Base-by-base conservation (phyloP, 2,797 vertebrate species). In the Paramormyrops hopkinsi region DNA sequence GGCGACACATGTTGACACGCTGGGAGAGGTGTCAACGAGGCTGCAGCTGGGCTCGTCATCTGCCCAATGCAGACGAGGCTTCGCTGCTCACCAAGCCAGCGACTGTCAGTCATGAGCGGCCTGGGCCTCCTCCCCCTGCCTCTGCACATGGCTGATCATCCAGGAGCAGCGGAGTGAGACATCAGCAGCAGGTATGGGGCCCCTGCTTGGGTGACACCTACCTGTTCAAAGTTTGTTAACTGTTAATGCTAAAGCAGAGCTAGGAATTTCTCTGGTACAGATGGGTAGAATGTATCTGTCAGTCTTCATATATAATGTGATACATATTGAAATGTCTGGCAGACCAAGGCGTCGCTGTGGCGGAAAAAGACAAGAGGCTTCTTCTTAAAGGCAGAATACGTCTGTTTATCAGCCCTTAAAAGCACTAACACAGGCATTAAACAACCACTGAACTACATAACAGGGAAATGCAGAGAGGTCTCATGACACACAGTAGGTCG, bases 1-100 rank as follows among this genome's bases (percentile, higher is more conserved):
- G 59, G 46, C 91, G 86, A 90, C 89, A 90, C 88, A 85, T 89
- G 91, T 89, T 90, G 91, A 90, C 89, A 90, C 33, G 86, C 87
- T 48, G 88, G 56, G 87, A 48, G 79, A 88, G 73, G 86, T 88
- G 90, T 89, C 89, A 88, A 51, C 2, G 62, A 6, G 51, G 53
- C 29, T 89, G 87, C 50, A 86, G 89, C 50, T 22, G 59, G 33
- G 88, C 59, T 22, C 56, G 12, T 89, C 37, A 50, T 29, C 89
- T 84, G 62, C 59, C 53, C 65, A 19, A 86, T 73, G 48, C 50
- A 41, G 83, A 89, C 51, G 89, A 11, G 17, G 2, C n/a, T 73
- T 37, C 9, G 12, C 14, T 2, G 3, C 19, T 37, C 25, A 12
- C 37, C 25, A 22, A 41, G n/a, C 44, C 59, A 6, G 14, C 25